Conservation (phyloP, 1,140 invertebrate species). For the Phthorimaea operculella region DNA sequence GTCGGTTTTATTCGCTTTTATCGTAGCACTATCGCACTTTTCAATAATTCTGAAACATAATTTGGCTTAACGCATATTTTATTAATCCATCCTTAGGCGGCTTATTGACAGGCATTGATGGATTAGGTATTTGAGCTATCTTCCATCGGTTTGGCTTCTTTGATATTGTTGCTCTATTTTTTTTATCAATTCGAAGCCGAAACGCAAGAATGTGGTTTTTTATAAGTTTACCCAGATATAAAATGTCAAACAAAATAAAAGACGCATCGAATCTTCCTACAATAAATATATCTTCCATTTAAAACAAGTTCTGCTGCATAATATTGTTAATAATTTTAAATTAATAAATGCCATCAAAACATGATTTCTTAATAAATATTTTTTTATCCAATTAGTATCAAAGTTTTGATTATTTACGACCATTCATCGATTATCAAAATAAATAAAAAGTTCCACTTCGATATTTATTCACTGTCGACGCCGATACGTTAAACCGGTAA, state of each 20-base stretch:
- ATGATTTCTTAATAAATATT: neutral
- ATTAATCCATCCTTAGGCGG: neutral
- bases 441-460: neutral
- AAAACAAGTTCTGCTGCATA: too few relatives aligned
- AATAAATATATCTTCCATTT: too few relatives aligned
- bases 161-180: too few relatives aligned
- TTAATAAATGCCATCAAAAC: too few relatives aligned
- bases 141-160: neutral
- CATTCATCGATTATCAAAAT: slow-evolving; percentile 4
- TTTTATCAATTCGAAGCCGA: too few relatives aligned
- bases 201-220: too few relatives aligned
- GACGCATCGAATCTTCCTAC: too few relatives aligned
- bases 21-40: slow-evolving; percentile 18
- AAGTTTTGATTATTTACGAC: slow-evolving; percentile 1
- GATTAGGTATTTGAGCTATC: neutral
- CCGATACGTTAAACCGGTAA: slow-evolving; percentile 14
- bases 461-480: slow-evolving; percentile 17
- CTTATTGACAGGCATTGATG: neutral
- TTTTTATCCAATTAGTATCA: neutral
- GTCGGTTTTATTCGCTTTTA: slow-evolving; percentile 15
- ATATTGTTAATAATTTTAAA: neutral
- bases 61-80: neutral
- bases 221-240: too few relatives aligned
- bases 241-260: too few relatives aligned
- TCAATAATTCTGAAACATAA: slow-evolving; percentile 13